Base-by-base conservation (phyloP, 2,888 invertebrate species). In the Limnephilus rhombicus region DNA sequence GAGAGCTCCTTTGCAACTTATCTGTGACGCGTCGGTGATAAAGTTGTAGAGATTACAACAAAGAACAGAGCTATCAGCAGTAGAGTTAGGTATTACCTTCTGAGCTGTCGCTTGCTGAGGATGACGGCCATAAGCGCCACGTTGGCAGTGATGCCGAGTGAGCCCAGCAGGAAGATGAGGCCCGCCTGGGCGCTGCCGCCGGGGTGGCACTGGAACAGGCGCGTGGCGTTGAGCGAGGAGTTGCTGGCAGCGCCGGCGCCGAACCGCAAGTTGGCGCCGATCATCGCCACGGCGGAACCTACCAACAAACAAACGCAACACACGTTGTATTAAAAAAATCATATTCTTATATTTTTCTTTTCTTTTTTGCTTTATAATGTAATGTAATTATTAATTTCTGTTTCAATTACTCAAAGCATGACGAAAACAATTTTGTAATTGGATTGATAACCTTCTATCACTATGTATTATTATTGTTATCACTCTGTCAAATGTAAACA, bases 71-170 rank as follows among this genome's bases (percentile, higher is more conserved):
- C 9, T 68, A 68, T 68, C 24, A n/a, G 68, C 24, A 24, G 9
- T 24, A 9, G 68, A 0, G 68, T 18, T 31, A 5, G 68, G 68
- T 9, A 95, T 95, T 95, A 98, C 98, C 98, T 97, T 94, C 98
- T 96, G 83, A 98, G 96, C 94, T 98, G 98, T 94, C 97, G 97
- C 95, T 98, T 98, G 95, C 97, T 97, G 89, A 98, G 96, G 94
- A 98, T 98, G 94, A 98, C 97, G 15, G 97, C 97, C 98, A 98
- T 98, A 90, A 98, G 97, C 68, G 98, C 97, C 94, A 98, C 95
- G 95, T 98, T 98, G 53, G 98, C 98, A 0, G 97, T 97, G 97
- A 98, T 98, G 92, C 98, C 98, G 93, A 98, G 96, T 7, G 97
- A 97, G 5, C 98, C 98, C 15, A 98, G 96, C 89, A 98, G 97